These are phyloP conservation scores for Tanypteryx hageni DNA, from an alignment of 2,888 invertebrate genomes.

Conservation along the genomic window DNA sequence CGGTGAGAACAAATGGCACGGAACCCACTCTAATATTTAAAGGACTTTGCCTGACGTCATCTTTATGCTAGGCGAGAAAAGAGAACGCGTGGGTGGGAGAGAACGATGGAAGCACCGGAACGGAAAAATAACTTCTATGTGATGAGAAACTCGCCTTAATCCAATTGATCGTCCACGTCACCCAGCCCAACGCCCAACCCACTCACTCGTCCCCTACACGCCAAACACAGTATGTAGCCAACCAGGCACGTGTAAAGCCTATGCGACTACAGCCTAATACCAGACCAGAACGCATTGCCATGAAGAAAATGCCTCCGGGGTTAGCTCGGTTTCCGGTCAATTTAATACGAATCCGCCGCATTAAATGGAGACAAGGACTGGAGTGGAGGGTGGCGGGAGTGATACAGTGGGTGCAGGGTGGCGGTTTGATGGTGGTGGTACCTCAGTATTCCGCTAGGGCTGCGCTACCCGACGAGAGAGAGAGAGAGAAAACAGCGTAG, in stretches of 20 bases:
- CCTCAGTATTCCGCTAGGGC: slow-evolving; percentile 2
- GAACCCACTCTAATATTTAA: not conserved
- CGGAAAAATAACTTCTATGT: too few species aligned
- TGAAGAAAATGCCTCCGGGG: slow-evolving; percentile 33
- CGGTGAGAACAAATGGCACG: not conserved
- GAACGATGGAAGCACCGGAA: too few species aligned
- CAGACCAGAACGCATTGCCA: not conserved
- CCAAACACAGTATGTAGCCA: too few species aligned
- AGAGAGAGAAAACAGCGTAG: not conserved
- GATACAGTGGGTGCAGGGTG: not conserved
- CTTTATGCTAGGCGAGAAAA: not conserved
- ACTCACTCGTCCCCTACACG: not conserved
- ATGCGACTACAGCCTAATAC: slow-evolving; percentile 2
- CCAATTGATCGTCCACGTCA: not conserved
- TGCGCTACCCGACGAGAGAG: not conserved
- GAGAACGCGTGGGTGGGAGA: too few species aligned
- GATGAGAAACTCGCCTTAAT: too few species aligned
- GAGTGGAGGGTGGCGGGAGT: not conserved
- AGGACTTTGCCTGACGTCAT: not conserved
- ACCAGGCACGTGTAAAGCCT: not conserved
- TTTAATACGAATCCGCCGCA: slow-evolving; percentile 33
- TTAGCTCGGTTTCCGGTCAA: slow-evolving; percentile 56
- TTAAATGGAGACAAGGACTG: not conserved
- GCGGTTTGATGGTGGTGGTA: not conserved
- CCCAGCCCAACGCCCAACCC: not conserved